These are phyloP conservation scores for Calliphora vicina DNA, from an alignment of 1,140 invertebrate species.

Conservation along the genomic window DNA sequence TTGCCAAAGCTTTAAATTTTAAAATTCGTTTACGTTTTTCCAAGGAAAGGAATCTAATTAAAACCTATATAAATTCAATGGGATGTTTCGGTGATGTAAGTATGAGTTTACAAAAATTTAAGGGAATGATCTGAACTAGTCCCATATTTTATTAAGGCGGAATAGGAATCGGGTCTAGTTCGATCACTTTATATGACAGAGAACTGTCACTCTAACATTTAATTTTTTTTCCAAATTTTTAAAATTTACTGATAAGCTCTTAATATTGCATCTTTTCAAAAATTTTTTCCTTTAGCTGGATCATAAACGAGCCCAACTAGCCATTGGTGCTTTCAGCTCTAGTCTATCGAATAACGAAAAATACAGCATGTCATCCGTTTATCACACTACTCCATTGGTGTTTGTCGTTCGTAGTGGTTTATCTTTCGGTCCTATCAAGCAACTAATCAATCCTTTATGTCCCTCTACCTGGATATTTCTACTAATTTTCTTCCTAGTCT, in stretches of 20 bases:
- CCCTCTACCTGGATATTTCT: not conserved
- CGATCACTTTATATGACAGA: too few species aligned
- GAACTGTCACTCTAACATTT: too few species aligned
- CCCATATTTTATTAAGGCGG: too few species aligned
- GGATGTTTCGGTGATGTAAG: slow-evolving; percentile 38
- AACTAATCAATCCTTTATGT: slow-evolving; percentile 8
- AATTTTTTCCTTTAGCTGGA: not conserved
- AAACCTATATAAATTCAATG: not conserved
- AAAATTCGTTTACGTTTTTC: slow-evolving; percentile 17
- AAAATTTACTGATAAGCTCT: too few species aligned
- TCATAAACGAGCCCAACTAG: not conserved
- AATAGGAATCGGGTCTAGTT: too few species aligned
- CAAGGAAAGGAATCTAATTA: not conserved
- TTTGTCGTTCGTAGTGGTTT: slow-evolving; percentile 35
- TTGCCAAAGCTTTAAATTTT: slow-evolving; percentile 29
- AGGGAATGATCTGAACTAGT: too few species aligned
- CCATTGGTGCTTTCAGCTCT: slow-evolving; percentile 34
- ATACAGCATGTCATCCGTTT: not conserved
- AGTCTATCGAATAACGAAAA: not conserved
- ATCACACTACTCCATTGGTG: slow-evolving; percentile 20
- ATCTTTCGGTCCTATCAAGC: slow-evolving; percentile 22
- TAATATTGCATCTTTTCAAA: too few species aligned
- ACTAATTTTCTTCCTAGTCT: not conserved
- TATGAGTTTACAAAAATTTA: not conserved
- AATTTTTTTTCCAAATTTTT: too few species aligned